These are phyloP conservation scores for Achlya flavicornis DNA, from an alignment of 2,888 invertebrate species.

Conservation along the genomic window DNA sequence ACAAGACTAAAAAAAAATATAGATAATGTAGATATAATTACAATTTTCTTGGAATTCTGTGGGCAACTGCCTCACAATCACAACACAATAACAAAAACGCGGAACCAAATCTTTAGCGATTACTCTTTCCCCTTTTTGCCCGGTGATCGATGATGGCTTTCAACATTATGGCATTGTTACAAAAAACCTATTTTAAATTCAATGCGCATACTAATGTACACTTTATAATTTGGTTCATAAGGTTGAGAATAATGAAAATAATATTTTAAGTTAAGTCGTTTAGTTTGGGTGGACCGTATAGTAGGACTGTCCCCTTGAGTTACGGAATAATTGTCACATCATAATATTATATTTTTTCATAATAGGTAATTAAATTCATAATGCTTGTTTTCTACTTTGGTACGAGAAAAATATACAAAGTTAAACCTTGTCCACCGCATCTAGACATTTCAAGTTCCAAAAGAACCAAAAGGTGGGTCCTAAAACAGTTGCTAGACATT, in stretches of 20 bases:
- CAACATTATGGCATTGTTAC: slow-evolving; percentile 13
- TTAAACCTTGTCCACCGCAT: no score
- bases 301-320: not conserved
- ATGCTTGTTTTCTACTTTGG: not conserved
- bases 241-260: not conserved
- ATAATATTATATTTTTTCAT: not conserved
- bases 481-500: no score
- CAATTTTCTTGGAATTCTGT: not conserved
- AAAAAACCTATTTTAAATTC: not conserved
- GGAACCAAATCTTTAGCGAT: slow-evolving; percentile 9
- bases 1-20: no score
- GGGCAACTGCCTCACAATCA: not conserved
- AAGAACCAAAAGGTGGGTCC: no score
- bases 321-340: slow-evolving; percentile 19
- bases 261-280: not conserved
- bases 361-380: no score
- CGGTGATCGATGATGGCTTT: slow-evolving; percentile 22
- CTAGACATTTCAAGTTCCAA: no score
- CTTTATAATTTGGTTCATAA: not conserved
- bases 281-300: no score
- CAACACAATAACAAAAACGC: slow-evolving; percentile 7
- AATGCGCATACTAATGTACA: not conserved
- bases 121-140: not conserved
- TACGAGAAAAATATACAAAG: no score
- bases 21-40: no score